A percentile compares a stretch with the other conserved stretches of the same genome.
These are phyloP conservation scores for Sesia apiformis DNA, from an alignment of 2,888 invertebrate species.

Conservation along the genomic window DNA sequence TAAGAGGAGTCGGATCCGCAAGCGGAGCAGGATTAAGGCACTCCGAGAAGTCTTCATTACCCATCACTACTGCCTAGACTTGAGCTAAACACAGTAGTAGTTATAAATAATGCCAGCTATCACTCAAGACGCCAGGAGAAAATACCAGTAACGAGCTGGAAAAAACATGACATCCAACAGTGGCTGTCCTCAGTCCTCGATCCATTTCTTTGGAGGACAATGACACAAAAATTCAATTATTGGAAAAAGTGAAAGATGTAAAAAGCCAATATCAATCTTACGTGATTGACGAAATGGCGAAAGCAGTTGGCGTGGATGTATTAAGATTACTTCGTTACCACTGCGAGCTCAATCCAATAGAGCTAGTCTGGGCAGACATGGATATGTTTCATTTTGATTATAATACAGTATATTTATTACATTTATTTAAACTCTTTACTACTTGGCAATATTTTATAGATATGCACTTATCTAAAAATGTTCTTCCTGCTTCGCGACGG, in stretches of 20 bases:
- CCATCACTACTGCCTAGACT: too few species aligned
- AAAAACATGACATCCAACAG: background rate
- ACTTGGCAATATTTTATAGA: too few species aligned
- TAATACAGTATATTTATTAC: too few species aligned
- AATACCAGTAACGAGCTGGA: conserved; percentile 3
- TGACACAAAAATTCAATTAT: background rate
- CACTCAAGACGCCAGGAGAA: background rate
- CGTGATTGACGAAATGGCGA: conserved; percentile 11
- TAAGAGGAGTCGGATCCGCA: too few species aligned
- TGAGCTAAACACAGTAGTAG: too few species aligned
- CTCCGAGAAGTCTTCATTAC: too few species aligned
- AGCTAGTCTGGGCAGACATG: conserved; percentile 9
- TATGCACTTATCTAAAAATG: too few species aligned
- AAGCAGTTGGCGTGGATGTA: conserved; percentile 2
- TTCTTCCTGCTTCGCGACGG: too few species aligned
- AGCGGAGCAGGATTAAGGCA: too few species aligned
- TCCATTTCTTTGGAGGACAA: background rate
- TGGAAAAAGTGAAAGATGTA: conserved; percentile 3
- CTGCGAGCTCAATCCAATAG: conserved; percentile 11
- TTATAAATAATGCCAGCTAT: background rate
- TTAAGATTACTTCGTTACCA: conserved; percentile 10
- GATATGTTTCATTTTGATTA: background rate
- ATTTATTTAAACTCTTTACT: too few species aligned
- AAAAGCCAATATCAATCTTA: conserved; percentile 5
- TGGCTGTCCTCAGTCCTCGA: conserved; percentile 7